Base-by-base conservation (phyloP, 1,140 invertebrate species). In the Rhyacophila brunnea region DNA sequence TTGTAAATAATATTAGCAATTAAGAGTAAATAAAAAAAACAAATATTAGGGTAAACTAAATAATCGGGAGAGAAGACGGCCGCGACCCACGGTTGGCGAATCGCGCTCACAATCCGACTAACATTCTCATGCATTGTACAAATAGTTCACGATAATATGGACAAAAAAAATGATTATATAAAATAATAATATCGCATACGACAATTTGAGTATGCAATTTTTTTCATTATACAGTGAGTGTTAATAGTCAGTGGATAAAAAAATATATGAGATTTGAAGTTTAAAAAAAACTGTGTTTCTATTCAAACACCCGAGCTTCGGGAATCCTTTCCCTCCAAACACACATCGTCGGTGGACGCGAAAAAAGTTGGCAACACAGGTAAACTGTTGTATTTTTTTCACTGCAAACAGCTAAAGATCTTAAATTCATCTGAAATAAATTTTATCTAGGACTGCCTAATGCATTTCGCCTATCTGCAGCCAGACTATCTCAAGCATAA, bases 221-320 rank as follows among this genome's bases (percentile, higher is more conserved):
- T 28, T 57, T 63, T 57, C 47, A 58, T 63, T 63, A 58, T 59
- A 53, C 62, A 65, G 63, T 65, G 63, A 65, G 63, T 65, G 63
- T 65, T 61, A 51, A 65, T 65, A 65, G 63, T 65, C 63, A 65
- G 63, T 65, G 63, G 51, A 65, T 61, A 48, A 60, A 60, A 62
- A 64, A 58, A 65, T 65, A 61, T 61, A 61, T 57, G 63, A 65
- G 50, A 65, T 65, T 61, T 61, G 63, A 65, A 65, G 63, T 65
- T 65, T 48, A 61, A 48, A 32, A 48, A 32, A 17, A 46, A 32
- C 15, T 53, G 63, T 61, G 58, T 65, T 65, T 55, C 28, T 55
- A 46, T 55, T 55, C 18, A 23, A 20, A 48, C 1, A 2, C 18
- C 43, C 7, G 5, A n/a, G 42, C 23, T 15, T 32, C 32, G 7